Evolutionary conservation across 2,797 vertebrate genomes (phyloP), one percentile per base, ranked within the genome.

Genomic region (Bufotes viridis): DNA sequence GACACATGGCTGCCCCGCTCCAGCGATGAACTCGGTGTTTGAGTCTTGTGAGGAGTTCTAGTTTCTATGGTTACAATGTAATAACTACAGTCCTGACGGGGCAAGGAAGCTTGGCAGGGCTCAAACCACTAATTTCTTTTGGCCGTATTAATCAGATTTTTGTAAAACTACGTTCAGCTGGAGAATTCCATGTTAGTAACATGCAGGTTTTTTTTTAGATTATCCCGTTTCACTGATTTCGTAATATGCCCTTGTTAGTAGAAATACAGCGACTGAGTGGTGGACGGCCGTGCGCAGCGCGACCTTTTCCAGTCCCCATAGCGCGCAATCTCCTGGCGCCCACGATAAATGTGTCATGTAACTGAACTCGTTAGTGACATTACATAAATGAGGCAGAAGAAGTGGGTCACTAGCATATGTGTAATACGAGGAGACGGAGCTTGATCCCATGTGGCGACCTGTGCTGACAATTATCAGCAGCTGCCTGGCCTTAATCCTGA

Each of bases 301-400:
- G 61, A 82, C 80, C 42, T 82, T 65, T 69, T 22, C n/a, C 55
- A 17, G 2, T 61, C 78, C 11, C 79, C 29, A 14, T 42, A 60
- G 60, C 6, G 79, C 60, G 17, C 58, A 7, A 42, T 9, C 79
- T 42, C 29, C 79, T 65, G 60, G 29, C 20, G 79, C 81, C 14
- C n/a, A n/a, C 63, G 29, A 26, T 24, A 24, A 69, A 34, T 22
- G 17, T 22, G 51, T 60, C 53, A 20, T 18, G 81, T 55, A 29
- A 74, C 58, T 74, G 69, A 58, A 42, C 53, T 83, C 10, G 51
- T 58, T 72, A 74, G 53, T 13, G 67, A 26, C 18, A 11, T 84
- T 84, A 60, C 82, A 74, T 84, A 72, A 84, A 58, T 7, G 26
- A 58, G 67, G 65, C 53, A 18, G 53, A 22, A 69, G 69, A 88